Conservation (phyloP, 2,888 invertebrate species). For the Syrista parreyssii region DNA sequence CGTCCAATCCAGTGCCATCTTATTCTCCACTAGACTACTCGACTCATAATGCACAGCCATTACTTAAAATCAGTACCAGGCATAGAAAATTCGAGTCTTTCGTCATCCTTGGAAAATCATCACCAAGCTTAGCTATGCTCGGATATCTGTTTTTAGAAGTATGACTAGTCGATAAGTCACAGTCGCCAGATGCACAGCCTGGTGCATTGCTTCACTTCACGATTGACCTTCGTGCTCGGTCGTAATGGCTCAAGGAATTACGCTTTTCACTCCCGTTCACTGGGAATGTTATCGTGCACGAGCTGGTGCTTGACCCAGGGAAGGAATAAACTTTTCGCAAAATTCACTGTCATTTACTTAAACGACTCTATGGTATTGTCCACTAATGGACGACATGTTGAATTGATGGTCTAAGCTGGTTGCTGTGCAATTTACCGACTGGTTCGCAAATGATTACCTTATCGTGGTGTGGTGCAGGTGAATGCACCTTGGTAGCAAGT, state of each 20-base stretch:
- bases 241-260: not conserved
- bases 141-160: not conserved
- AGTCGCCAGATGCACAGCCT: not conserved
- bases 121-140: not conserved
- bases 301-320: not conserved
- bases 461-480: constrained; percentile 29
- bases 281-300: not conserved
- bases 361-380: not conserved
- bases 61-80: not conserved
- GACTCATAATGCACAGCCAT: not conserved
- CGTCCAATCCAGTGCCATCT: not conserved
- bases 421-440: not conserved
- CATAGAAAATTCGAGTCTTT: not conserved
- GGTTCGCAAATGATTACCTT: constrained; percentile 2
- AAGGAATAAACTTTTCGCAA: not conserved
- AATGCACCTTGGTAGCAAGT: constrained; percentile 40
- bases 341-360: not conserved
- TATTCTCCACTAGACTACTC: not conserved
- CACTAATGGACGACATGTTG: not conserved
- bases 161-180: not conserved
- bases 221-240: not conserved
- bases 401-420: not conserved
- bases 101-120: not conserved
- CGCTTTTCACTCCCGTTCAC: not conserved
- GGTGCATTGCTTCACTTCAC: not conserved